Conservation (phyloP, 35 echinoderm and acorn worm genomes). For the Ophioderma brevispina region DNA sequence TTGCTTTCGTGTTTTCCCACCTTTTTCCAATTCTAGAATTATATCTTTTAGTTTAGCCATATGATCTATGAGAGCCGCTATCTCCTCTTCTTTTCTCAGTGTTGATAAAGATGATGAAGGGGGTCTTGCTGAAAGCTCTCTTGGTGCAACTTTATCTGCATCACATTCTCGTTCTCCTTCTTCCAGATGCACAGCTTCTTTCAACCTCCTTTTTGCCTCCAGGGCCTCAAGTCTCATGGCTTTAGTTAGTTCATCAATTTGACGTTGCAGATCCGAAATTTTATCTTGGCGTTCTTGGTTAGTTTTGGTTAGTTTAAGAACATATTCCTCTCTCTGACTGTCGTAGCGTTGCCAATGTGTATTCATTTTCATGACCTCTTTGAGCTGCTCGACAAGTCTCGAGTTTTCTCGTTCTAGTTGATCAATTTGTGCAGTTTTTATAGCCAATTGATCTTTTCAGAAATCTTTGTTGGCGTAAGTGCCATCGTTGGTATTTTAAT, state of each 20-base stretch:
- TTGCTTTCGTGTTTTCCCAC: background rate
- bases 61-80: background rate
- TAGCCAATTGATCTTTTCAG: no score
- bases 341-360: constrained; percentile 47
- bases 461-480: no score
- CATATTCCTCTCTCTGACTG: constrained; percentile 17
- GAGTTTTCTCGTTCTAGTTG: constrained; percentile 44
- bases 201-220: background rate
- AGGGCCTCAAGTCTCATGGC: background rate
- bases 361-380: constrained; percentile 55
- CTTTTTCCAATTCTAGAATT: background rate
- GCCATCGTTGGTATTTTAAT: no score
- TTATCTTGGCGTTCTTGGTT: constrained; percentile 6
- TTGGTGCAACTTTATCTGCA: background rate
- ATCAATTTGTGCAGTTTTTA: constrained; percentile 34
- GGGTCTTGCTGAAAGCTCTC: background rate
- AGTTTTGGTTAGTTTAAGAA: background rate
- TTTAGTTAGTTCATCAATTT: background rate
- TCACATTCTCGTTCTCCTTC: background rate
- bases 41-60: background rate
- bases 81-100: constrained; percentile 11
- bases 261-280: background rate
- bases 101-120: background rate
- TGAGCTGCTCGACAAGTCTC: constrained; percentile 25
- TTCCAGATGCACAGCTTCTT: background rate